Evolutionary conservation across 2,113 vertebrate species (phyloP), one percentile per base, ranked within the genome.

Genomic region (Tychaedon coryphoeus): DNA sequence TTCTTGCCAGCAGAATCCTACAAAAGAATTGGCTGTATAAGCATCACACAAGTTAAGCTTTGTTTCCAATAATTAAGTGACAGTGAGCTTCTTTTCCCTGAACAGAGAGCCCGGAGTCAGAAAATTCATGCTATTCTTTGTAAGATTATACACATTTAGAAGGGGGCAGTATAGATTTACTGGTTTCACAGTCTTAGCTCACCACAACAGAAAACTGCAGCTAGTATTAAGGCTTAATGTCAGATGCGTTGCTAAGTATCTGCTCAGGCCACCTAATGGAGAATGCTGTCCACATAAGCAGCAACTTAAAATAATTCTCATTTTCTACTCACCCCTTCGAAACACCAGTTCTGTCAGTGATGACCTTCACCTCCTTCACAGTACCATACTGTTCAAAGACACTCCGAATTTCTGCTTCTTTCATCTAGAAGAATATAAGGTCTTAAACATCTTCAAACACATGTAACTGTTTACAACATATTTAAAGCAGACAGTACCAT

Each of bases 281-380:
- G 23, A 90, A 70, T 24, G 29, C 25, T 1, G 3, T 40, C 25
- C 19, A 45, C 3, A 6, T 7, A 43, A 64, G 14, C 24, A 82
- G 24, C 38, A 93, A 62, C 15, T 38, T 64, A 24, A 48, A 70
- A 22, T n/a, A 53, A 29, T 19, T 31, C 33, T 65, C 14, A 19
- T 33, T 2, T 89, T 88, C 58, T 72, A 97, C 98, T 98, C 81
- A 99, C 99, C 99, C 99, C 97, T 99, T 99, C 40, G 99, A 99
- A 95, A 99, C 98, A 65, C 99, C 99, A 86, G 98, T 98, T 76
- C 98, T 98, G 97, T 99, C 99, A 4, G 98, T 99, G 97, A 99
- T 99, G 92, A 99, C 99, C 96, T 99, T 99, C 42, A 99, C 99
- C 96, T 99, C 99, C 94, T 99, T 99, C 43, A 99, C 98, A 54